Evolutionary conservation across 2,113 vertebrate species (phyloP), one percentile per base, ranked within the genome.

Genomic region (Dicrurus megarhynchus): DNA sequence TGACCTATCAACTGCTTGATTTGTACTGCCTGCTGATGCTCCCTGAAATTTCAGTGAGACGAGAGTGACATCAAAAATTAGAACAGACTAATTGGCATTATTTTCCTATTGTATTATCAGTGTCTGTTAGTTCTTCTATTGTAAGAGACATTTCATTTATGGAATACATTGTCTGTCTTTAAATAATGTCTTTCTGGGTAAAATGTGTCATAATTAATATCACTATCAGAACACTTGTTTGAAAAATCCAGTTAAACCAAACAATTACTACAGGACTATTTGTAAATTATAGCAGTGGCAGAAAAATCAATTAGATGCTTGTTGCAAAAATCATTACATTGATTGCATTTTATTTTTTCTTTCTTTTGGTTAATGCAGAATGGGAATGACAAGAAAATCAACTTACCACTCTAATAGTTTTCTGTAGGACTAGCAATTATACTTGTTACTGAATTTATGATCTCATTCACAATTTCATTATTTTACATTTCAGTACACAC

Each of bases 281-380:
- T 91, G 81, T 91, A 75, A 95, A 89, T 94, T 76, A 64, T 20
- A 55, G n/a, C 19, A 60, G 65, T 5, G 6, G 74, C 87, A 94
- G 89, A 85, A 96, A 94, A 94, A 94, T 95, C 87, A 65, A 69
- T 96, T 87, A 73, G 37, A 49, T 57, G 47, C 49, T 95, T 89
- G 77, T 89, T 91, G 49, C 49, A 91, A 91, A 93, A 93, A 84
- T 82, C 46, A 46, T 82, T 78, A 49, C 61, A 60, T 82, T 39
- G 56, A 60, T 71, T 92, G 64, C 7, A 27, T 87, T 89, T 90
- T 56, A 28, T 49, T 69, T 89, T 91, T 93, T 78, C 30, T 55
- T 90, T 74, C 28, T 68, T 88, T 86, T 81, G 22, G 33, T 89
- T 92, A 67, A 55, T 84, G 17, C 24, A 64, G 47, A 93, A 81